A percentile compares a stretch with the other conserved stretches of the same genome.
Evolutionary conservation across 2,888 invertebrate genomes (phyloP).

Genomic region (Fragum fragum): DNA sequence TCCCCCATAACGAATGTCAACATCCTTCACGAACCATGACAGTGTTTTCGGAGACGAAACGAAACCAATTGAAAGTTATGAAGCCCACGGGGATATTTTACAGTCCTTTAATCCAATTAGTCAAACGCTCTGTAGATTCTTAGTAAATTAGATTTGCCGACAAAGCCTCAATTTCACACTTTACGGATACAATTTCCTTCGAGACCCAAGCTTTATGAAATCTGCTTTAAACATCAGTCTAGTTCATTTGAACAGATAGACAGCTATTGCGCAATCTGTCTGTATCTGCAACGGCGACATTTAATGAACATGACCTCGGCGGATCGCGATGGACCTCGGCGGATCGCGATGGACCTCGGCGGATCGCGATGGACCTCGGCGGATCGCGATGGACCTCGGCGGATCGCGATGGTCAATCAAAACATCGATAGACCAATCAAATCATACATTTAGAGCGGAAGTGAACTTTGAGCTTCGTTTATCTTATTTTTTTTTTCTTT

Average conservation of each 20-base stretch:
- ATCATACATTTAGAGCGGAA: too few species aligned
- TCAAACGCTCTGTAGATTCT: conserved; percentile 16
- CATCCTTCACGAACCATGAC: neutral
- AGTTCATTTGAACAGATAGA: neutral
- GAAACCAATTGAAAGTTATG: conserved; percentile 24
- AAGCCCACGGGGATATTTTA: neutral
- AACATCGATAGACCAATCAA: too few species aligned
- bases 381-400: too few species aligned
- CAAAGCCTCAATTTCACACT: conserved; percentile 25
- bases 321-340: too few species aligned
- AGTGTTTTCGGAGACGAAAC: neutral
- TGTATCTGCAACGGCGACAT: neutral
- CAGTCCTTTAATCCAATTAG: conserved; percentile 30
- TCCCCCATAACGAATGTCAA: too few species aligned
- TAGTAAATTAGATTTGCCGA: conserved; percentile 22
- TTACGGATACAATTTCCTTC: conserved; percentile 21
- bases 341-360: too few species aligned
- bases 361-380: too few species aligned
- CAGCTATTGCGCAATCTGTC: neutral
- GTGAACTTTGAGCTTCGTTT: too few species aligned
- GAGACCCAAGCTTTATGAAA: neutral
- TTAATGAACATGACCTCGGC: neutral
- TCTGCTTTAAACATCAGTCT: neutral
- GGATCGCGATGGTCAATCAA: too few species aligned
- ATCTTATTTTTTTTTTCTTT: too few species aligned